phyloP scores from a whole-genome alignment of 2,797 vertebrate species.

The Chelonia mydas region DNA sequence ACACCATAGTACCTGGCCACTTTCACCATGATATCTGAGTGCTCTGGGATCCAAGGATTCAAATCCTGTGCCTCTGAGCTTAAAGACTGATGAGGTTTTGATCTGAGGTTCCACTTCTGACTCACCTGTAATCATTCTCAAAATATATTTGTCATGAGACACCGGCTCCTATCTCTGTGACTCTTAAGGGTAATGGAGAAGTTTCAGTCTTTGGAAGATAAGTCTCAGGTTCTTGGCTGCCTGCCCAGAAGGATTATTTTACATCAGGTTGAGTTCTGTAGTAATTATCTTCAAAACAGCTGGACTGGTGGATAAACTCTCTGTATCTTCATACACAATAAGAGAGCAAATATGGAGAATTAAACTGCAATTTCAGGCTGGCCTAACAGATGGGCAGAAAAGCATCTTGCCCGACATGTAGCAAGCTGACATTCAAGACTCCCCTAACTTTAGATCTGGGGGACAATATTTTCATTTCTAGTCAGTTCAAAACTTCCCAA shows the following conservation, averaged over 20 bases:
- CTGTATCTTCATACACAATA: constrained; percentile 76
- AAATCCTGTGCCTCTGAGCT: not conserved
- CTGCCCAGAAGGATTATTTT: constrained; percentile 83
- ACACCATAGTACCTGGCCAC: not conserved
- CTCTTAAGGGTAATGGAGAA: constrained; percentile 78
- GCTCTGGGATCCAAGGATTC: not conserved
- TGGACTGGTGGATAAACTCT: constrained; percentile 84
- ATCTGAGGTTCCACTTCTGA: not conserved
- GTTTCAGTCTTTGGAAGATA: constrained; percentile 74
- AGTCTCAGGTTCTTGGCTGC: constrained; percentile 75
- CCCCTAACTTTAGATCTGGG: not conserved
- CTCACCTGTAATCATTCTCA: constrained; percentile 41
- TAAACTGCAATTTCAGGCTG: constrained; percentile 78
- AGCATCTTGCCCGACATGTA: not conserved
- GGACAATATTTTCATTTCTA: constrained; percentile 35
- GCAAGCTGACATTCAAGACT: constrained; percentile 3
- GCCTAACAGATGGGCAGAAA: constrained; percentile 44
- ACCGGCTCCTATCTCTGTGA: constrained; percentile 50
- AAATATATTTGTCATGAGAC: constrained; percentile 70
- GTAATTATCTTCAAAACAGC: constrained; percentile 87
- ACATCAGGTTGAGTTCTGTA: constrained; percentile 82
- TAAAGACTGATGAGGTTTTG: not conserved
- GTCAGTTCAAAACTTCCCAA: constrained; percentile 36
- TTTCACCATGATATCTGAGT: not conserved
- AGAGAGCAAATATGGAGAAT: constrained; percentile 79